phyloP scores from a whole-genome alignment of 2,888 invertebrate genomes.

The Hypselothyrea guttata region DNA sequence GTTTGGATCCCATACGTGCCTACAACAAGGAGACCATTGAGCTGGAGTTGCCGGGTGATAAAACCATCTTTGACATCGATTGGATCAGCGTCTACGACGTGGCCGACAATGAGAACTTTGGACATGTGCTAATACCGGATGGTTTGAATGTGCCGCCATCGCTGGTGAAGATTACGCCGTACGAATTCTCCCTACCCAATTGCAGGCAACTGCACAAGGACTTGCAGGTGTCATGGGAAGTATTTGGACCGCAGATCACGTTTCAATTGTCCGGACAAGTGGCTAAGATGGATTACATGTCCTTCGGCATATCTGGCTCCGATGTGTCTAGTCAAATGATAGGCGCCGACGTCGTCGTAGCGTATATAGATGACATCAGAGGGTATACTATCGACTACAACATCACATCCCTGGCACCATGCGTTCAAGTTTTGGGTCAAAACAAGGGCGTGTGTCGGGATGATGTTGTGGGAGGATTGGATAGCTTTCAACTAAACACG shows the following conservation, averaged over 20 bases:
- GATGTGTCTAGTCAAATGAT: constrained; percentile 88
- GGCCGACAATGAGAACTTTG: constrained; percentile 86
- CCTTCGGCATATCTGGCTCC: constrained; percentile 93
- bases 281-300: constrained; percentile 90
- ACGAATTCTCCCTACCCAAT: constrained; percentile 88
- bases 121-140: constrained; percentile 90
- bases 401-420: constrained; percentile 92
- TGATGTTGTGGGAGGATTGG: constrained; percentile 90
- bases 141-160: constrained; percentile 94
- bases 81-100: constrained; percentile 93
- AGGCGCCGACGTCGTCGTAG: constrained; percentile 92
- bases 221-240: constrained; percentile 93
- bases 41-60: constrained; percentile 90
- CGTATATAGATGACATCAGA: constrained; percentile 87
- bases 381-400: constrained; percentile 93
- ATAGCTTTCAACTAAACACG: constrained; percentile 91
- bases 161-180: constrained; percentile 86
- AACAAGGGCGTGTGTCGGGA: constrained; percentile 94
- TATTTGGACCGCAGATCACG: constrained; percentile 94
- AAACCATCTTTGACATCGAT: constrained; percentile 90
- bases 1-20: constrained; percentile 89
- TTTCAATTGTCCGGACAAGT: constrained; percentile 90
- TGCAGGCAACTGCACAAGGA: constrained; percentile 93
- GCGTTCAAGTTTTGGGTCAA: constrained; percentile 92
- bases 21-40: constrained; percentile 89